A percentile compares a stretch with the other conserved stretches of the same genome.
These are phyloP conservation scores for Psittacula echo DNA, from an alignment of 2,797 vertebrate species.

Conservation along the genomic window DNA sequence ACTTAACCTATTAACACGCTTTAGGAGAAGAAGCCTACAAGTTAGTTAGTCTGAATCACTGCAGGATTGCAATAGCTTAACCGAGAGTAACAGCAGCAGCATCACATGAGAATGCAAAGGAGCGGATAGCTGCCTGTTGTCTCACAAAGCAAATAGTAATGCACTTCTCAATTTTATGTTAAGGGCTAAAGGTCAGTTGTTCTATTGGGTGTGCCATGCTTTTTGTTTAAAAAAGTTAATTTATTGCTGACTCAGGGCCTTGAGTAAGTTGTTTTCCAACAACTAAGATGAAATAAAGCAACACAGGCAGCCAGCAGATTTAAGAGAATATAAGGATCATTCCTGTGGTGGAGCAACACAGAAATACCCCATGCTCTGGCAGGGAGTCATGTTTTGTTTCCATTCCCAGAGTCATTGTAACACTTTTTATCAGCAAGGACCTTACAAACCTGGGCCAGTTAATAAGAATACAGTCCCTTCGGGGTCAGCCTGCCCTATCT, in stretches of 20 bases:
- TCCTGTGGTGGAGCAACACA: not conserved
- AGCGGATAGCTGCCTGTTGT: not conserved
- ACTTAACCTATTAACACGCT: constrained; percentile 58
- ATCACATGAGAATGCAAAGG: not conserved
- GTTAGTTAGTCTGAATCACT: constrained; percentile 20
- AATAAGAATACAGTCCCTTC: not conserved
- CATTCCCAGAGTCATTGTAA: not conserved
- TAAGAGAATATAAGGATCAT: not conserved
- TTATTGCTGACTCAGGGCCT: constrained; percentile 25
- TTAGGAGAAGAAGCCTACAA: constrained; percentile 25
- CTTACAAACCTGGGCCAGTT: not conserved
- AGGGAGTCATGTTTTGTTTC: not conserved
- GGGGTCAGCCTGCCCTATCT: not conserved
- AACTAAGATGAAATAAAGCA: constrained; percentile 5
- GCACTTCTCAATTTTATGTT: not conserved
- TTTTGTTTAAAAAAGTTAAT: constrained; percentile 19
- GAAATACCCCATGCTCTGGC: not conserved
- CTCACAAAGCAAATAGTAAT: constrained; percentile 18
- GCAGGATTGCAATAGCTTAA: not conserved
- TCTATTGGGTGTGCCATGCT: not conserved
- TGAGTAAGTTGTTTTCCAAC: constrained; percentile 15
- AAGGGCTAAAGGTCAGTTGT: constrained; percentile 2
- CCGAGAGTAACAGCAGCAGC: not conserved
- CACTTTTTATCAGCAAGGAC: not conserved
- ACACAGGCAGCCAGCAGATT: not conserved